These are phyloP conservation scores for Glomeris maerens DNA, from an alignment of 1,140 invertebrate species.

Conservation along the genomic window DNA sequence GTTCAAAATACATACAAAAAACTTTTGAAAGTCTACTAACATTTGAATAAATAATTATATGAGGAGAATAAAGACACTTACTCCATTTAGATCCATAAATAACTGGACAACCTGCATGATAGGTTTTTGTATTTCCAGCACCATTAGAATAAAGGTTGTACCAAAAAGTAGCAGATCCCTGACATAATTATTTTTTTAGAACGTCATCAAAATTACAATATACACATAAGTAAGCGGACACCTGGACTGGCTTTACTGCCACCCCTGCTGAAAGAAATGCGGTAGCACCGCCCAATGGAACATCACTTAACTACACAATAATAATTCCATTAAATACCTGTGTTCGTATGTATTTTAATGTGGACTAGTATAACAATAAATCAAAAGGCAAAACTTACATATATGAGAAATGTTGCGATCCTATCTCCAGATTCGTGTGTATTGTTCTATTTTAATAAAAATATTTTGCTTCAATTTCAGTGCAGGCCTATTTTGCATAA, in stretches of 20 bases:
- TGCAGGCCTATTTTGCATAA: too few species aligned
- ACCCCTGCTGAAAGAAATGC: not conserved
- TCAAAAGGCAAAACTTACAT: too few species aligned
- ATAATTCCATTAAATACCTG: too few species aligned
- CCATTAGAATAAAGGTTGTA: conserved; percentile 17
- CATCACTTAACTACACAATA: conserved; percentile 1
- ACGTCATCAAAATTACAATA: not conserved
- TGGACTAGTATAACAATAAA: too few species aligned
- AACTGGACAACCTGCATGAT: conserved; percentile 14
- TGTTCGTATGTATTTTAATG: too few species aligned
- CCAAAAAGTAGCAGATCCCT: conserved; percentile 17
- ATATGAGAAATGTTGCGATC: too few species aligned
- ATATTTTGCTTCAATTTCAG: too few species aligned
- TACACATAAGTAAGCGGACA: not conserved
- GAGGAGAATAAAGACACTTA: conserved; percentile 6
- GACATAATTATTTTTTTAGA: not conserved
- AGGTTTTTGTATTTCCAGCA: conserved; percentile 11
- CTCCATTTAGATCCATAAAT: conserved; percentile 16
- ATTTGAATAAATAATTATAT: not conserved
- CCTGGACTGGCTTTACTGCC: not conserved
- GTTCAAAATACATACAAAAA: too few species aligned
- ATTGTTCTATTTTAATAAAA: too few species aligned
- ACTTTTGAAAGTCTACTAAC: not conserved
- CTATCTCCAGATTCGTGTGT: too few species aligned
- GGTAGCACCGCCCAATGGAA: not conserved